These are phyloP conservation scores for Chrysoperla carnea DNA, from an alignment of 1,140 invertebrate genomes.

Conservation along the genomic window DNA sequence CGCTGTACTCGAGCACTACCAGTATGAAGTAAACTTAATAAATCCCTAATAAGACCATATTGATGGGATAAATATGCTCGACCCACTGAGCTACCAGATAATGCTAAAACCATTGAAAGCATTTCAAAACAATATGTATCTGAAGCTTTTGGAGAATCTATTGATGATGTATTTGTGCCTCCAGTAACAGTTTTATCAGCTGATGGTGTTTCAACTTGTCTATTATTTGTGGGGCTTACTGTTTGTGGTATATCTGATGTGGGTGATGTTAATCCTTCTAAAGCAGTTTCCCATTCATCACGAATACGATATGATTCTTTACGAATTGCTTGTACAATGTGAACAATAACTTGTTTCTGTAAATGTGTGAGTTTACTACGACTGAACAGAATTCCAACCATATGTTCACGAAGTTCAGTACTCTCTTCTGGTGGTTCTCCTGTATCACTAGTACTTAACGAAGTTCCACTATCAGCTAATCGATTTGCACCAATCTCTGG, in stretches of 20 bases:
- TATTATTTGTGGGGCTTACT: conserved; percentile 10
- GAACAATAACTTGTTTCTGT: conserved; percentile 85
- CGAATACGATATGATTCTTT: conserved; percentile 68
- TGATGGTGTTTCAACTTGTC: conserved; percentile 15
- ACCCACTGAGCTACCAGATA: conserved; percentile 86
- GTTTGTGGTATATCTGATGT: conserved; percentile 1
- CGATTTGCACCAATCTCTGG: conserved; percentile 17
- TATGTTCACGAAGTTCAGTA: conserved; percentile 84
- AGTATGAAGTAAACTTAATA: conserved; percentile 78
- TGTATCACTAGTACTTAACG: conserved; percentile 24
- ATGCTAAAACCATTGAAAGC: conserved; percentile 81
- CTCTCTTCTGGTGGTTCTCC: conserved; percentile 44
- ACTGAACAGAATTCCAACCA: conserved; percentile 92
- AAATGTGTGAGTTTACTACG: conserved; percentile 84
- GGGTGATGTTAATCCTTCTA: conserved; percentile 16
- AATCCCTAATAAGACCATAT: conserved; percentile 61
- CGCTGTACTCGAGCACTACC: conserved; percentile 86
- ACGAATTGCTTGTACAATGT: conserved; percentile 84
- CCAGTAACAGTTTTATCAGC: conserved; percentile 23
- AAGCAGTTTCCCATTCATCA: conserved; percentile 69
- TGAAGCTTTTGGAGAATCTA: conserved; percentile 30
- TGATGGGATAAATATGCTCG: conserved; percentile 80
- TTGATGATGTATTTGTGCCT: conserved; percentile 10
- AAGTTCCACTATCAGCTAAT: conserved; percentile 18
- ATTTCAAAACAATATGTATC: conserved; percentile 97